Evolutionary conservation across 2,888 invertebrate genomes (phyloP).

Genomic region (Trilocha varians): DNA sequence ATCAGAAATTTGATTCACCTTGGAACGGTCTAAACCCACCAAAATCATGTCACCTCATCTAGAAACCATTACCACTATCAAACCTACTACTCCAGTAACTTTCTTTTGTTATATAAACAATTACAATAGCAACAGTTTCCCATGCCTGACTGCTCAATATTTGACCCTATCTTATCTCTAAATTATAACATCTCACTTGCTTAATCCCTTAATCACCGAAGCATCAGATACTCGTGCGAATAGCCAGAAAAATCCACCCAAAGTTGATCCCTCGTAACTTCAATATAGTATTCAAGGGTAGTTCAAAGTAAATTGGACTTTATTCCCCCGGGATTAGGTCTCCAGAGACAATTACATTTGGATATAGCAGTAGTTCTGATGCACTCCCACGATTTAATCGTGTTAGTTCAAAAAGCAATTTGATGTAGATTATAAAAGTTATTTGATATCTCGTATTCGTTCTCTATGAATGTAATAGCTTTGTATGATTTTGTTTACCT

Average conservation of each 20-base stretch:
- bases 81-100: background rate
- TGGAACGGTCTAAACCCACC: background rate
- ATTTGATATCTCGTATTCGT: background rate
- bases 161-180: slow-evolving; percentile 31
- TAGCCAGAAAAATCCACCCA: slow-evolving; percentile 16
- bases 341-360: slow-evolving; percentile 48
- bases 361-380: slow-evolving; percentile 43
- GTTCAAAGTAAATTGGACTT: slow-evolving; percentile 20
- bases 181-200: slow-evolving; percentile 31
- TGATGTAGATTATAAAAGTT: slow-evolving; percentile 1
- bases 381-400: slow-evolving; percentile 38
- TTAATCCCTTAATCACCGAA: slow-evolving; percentile 30
- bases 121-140: background rate
- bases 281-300: slow-evolving; percentile 8
- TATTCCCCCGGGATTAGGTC: slow-evolving; percentile 27
- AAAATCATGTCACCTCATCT: background rate
- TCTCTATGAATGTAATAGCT: no score
- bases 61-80: no score
- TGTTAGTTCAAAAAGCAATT: slow-evolving; percentile 4
- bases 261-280: slow-evolving; percentile 12
- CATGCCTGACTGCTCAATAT: slow-evolving; percentile 4
- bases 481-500: no score
- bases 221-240: slow-evolving; percentile 58
- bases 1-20: no score
- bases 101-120: background rate